Evolutionary conservation across 92 coral and sea anemone species (phyloP).

Genomic region (Palythoa caribaeorum): DNA sequence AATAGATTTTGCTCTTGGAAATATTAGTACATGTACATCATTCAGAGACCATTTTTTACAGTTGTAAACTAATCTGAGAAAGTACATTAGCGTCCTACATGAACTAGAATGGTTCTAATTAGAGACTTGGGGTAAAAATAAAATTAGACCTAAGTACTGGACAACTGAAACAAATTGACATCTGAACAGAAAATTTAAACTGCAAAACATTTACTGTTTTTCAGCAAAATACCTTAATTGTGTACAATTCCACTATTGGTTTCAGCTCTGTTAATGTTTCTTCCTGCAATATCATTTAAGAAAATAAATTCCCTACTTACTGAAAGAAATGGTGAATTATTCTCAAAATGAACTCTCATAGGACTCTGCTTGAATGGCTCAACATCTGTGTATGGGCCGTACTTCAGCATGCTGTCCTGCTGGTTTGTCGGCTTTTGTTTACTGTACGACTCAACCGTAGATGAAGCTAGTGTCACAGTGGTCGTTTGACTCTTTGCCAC

Average conservation of each 20-base stretch:
- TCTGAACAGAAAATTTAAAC: too few species aligned
- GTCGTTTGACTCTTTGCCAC: slow-evolving; percentile 84
- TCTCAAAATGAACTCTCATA: slow-evolving; percentile 96
- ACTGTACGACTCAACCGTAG: slow-evolving; percentile 90
- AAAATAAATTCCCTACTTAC: slow-evolving; percentile 61
- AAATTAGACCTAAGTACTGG: not conserved
- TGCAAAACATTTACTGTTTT: too few species aligned
- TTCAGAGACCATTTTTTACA: too few species aligned
- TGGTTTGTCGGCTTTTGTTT: slow-evolving; percentile 86
- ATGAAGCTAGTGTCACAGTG: slow-evolving; percentile 85
- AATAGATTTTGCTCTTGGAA: too few species aligned
- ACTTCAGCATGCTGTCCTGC: slow-evolving; percentile 82
- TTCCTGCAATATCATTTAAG: not conserved
- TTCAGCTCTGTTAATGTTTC: not conserved
- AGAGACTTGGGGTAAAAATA: too few species aligned
- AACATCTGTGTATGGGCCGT: slow-evolving; percentile 90
- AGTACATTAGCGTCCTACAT: too few species aligned
- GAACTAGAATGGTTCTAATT: too few species aligned
- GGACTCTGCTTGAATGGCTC: slow-evolving; percentile 76
- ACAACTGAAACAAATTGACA: not conserved
- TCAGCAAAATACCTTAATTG: too few species aligned
- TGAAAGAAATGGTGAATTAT: slow-evolving; percentile 94
- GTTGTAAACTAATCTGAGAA: too few species aligned
- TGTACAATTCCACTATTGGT: not conserved
- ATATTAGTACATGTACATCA: too few species aligned